Base-by-base conservation (phyloP, 2,113 vertebrate species). In the Falco punctatus region DNA sequence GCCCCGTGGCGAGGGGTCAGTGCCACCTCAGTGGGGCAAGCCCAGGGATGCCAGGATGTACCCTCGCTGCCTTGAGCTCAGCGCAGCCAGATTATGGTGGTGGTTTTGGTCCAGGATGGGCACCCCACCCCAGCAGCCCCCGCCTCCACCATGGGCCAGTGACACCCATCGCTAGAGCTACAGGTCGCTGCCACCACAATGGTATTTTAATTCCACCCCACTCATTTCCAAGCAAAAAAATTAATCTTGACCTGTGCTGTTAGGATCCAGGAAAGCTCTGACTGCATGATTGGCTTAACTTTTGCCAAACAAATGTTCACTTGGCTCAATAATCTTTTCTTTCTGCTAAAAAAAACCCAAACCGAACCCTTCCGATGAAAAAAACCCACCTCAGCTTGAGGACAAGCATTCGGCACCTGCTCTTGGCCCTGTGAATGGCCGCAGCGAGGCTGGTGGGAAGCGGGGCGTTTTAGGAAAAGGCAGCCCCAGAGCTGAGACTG, bases 241-340 rank as follows among this genome's bases (percentile, higher is more conserved):
- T 48, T 18, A 13, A 20, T 23, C 64, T 48, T 5, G 1, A 0
- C 7, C 7, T 1, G 0, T 2, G 10, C 15, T 35, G 16, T 48
- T 26, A 17, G 32, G 70, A 75, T 19, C 28, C 4, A 0, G 52
- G 38, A 72, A 42, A 57, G 35, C 17, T 62, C 28, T 21, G 55
- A 13, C 27, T 3, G 15, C 0, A 1, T 5, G 9, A 42, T 26
- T 22, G 13, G 46, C 27, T 30, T 44, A 2, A 22, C 14, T 91
- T 89, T 23, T 24, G 23, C 61, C 21, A 8, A 62, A 28, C 6
- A n/a, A 83, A 35, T 1, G 9, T 44, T 84, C 44, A 7, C 10
- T 58, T 38, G 42, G 23, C 44, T 69, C 42, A 10, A 44, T 18
- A 64, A 84, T 32, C 38, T 57, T 81, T 88, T 52, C 23, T 57